Evolutionary conservation across 2,888 invertebrate genomes (phyloP), one percentile per base, ranked within the genome.

Genomic region (Meloe dianella): DNA sequence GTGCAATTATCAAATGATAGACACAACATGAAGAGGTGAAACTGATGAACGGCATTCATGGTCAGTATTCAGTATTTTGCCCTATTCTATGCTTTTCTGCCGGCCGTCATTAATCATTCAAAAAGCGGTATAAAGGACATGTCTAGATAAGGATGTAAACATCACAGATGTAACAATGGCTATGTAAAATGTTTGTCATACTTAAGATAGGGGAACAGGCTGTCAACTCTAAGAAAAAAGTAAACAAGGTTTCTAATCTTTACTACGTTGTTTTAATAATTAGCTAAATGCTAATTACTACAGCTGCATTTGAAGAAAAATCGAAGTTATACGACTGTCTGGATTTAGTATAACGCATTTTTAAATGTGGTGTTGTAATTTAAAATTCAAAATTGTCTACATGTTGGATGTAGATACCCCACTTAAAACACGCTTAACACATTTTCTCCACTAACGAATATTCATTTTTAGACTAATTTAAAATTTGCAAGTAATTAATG

Each of bases 81-180:
- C 12, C 51, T 12, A 20, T 22, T 51, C 51, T n/a, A 20, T 47
- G 24, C 24, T 51, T 51, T 22, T 24, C 51, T 64, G 68, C 62
- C 61, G 63, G 65, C 65, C 64, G 73, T 72, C 71, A 77, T 77
- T 77, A 74, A 77, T 77, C 76, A 77, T 75, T 70, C 64, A 68
- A 69, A 72, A 69, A 68, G 69, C 72, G 73, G 69, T 71, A 72
- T 73, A 73, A 73, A 74, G 72, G 72, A 71, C 71, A 70, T 65
- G 74, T 75, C 74, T 64, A 69, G 74, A 75, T 75, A 74, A 75
- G 71, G 70, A 76, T 75, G 74, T 75, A 75, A 77, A 74, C 77
- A 75, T 73, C 70, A 71, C 73, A 70, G 67, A 70, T 70, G 69
- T 70, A 72, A 75, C 72, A 74, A 75, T 75, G 69, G 70, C 65